Percentiles rank a stretch among this genome's conserved stretches.
These are phyloP conservation scores for Mallotus villosus DNA, from an alignment of 2,797 vertebrate genomes.

Conservation along the genomic window DNA sequence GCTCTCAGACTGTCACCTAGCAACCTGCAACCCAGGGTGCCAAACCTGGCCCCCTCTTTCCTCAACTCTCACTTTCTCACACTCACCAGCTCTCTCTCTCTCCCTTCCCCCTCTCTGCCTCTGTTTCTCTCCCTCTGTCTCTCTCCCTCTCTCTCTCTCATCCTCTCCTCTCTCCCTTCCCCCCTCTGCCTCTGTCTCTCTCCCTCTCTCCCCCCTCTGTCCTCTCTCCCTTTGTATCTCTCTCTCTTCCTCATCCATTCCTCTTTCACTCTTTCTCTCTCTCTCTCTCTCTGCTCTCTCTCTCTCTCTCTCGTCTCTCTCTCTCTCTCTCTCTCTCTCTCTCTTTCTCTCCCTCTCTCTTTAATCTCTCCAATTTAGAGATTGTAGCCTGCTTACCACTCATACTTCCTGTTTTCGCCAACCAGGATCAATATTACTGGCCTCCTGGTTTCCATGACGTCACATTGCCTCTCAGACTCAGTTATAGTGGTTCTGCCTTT, in stretches of 20 bases:
- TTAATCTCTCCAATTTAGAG: too few species aligned
- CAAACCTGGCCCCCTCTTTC: constrained; percentile 28
- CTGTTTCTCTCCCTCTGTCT: background rate
- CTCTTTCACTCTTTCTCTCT: background rate
- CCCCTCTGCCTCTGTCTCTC: background rate
- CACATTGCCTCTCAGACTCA: background rate
- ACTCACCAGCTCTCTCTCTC: too few species aligned
- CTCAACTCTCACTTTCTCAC: background rate
- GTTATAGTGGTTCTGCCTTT: background rate
- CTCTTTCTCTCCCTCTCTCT: background rate
- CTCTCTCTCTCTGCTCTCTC: background rate
- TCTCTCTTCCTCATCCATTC: too few species aligned
- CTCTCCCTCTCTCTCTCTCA: background rate
- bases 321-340: too few species aligned
- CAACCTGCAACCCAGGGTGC: constrained; percentile 57
- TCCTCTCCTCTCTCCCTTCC: background rate
- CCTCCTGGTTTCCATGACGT: background rate
- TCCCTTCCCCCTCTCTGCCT: background rate
- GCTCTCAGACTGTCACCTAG: constrained; percentile 59
- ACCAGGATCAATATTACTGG: too few species aligned
- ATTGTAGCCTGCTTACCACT: background rate
- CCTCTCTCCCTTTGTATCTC: too few species aligned
- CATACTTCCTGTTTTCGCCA: background rate
- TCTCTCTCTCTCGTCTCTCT: background rate
- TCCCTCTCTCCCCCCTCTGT: background rate